These are phyloP conservation scores for Semaprochilodus insignis DNA, from an alignment of 2,797 vertebrate genomes.

Conservation along the genomic window DNA sequence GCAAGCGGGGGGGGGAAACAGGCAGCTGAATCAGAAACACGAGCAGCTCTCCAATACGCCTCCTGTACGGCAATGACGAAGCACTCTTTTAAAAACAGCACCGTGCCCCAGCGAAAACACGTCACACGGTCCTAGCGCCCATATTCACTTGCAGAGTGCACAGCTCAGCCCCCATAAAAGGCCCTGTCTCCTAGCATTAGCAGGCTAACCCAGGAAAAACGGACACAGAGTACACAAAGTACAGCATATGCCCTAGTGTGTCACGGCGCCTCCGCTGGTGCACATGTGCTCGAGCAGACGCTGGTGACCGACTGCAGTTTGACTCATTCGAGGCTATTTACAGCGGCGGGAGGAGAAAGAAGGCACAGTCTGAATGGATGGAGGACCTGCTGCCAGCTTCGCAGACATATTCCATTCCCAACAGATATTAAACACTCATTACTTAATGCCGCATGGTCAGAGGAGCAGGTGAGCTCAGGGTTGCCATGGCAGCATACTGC, in stretches of 20 bases:
- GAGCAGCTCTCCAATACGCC: background rate
- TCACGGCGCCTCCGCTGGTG: conserved; percentile 1
- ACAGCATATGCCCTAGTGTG: conserved; percentile 33
- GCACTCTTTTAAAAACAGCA: background rate
- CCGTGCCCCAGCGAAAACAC: background rate
- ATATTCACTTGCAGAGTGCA: background rate
- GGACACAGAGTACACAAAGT: background rate
- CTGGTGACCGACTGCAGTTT: conserved; percentile 3
- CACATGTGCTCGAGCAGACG: conserved; percentile 1
- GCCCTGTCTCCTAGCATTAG: conserved; percentile 15
- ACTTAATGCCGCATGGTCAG: conserved; percentile 54
- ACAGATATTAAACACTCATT: conserved; percentile 63
- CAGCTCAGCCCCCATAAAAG: background rate
- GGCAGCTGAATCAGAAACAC: background rate
- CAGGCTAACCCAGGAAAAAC: conserved; percentile 8
- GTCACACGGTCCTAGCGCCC: no score
- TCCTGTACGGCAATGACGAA: background rate
- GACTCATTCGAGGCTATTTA: conserved; percentile 20
- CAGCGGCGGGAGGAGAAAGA: background rate
- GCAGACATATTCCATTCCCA: conserved; percentile 51
- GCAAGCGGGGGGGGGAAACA: background rate
- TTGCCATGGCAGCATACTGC: conserved; percentile 72
- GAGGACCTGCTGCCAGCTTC: conserved; percentile 28
- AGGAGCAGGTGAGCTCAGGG: conserved; percentile 69
- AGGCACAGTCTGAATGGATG: conserved; percentile 5